Base-by-base conservation (phyloP, 2,113 vertebrate species). In the Grammomys dolichurus region DNA sequence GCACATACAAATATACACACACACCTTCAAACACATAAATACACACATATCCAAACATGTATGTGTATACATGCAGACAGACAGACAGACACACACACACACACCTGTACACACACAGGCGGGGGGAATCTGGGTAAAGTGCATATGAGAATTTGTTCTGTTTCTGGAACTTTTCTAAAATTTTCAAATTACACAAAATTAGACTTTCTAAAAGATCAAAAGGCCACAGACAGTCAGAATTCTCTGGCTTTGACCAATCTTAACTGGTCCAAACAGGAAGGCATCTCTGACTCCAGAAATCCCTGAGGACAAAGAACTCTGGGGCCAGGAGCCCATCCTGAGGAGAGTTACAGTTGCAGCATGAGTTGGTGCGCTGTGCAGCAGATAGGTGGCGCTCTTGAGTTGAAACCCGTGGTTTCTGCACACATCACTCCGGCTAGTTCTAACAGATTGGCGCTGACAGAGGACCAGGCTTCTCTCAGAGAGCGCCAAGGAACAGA, bases 381-480 rank as follows among this genome's bases (percentile, higher is more conserved):
- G 69, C 1, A 20, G n/a, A 31, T 0, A 22, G 88, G 54, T 76
- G 13, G 36, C 0, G 26, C 81, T 54, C 33, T 31, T 1, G 76
- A 89, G 72, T 19, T 43, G 78, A n/a, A 48, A 43, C 24, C 4
- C 0, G 28, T 13, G 46, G 43, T 13, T 12, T 31, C 31, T 40
- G 40, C 36, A 0, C 17, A 9, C 63, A 0, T 33, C 6, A 2
- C 60, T 65, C 90, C 28, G 65, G 93, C 93, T 81, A 87, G 17
- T 80, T 94, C 87, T 91, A 90, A 72, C 90, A 92, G 95, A 85
- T 46, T 85, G 87, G 5, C 48, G 87, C 88, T 92, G 95, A 95
- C 94, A 91, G 90, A 81, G 78, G 90, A 43, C n/a, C 33, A 3
- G 89, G 78, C 67, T 87, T 75, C 77, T 28, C 92, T 73, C 75